A percentile compares a stretch with the other conserved stretches of the same genome.
These are phyloP conservation scores for Melanostoma scalare DNA, from an alignment of 2,888 invertebrate species.

Conservation along the genomic window DNA sequence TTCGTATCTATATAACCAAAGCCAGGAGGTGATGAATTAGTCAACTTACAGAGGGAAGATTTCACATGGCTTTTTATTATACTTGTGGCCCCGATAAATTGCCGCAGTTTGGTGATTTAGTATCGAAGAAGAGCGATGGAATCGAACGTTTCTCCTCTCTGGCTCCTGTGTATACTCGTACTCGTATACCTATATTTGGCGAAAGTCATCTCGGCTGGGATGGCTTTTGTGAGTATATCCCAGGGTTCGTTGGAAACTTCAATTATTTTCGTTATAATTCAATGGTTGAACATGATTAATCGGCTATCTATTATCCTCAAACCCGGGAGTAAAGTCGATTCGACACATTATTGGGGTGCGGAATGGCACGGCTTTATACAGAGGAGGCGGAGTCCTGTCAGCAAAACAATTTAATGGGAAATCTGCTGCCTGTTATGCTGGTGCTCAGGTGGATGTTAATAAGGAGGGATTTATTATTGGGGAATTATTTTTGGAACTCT, in stretches of 20 bases:
- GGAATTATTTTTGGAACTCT: slow-evolving; percentile 73
- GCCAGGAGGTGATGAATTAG: slow-evolving; percentile 70
- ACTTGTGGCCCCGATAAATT: slow-evolving; percentile 73
- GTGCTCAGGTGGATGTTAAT: slow-evolving; percentile 75
- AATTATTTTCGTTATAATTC: slow-evolving; percentile 76
- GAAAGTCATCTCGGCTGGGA: slow-evolving; percentile 2
- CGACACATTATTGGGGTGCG: slow-evolving; percentile 72
- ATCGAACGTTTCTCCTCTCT: slow-evolving; percentile 13
- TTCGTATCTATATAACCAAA: slow-evolving; percentile 8
- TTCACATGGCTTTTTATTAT: slow-evolving; percentile 72
- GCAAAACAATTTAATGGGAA: slow-evolving; percentile 67
- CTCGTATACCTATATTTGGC: slow-evolving; percentile 1
- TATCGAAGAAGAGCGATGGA: slow-evolving; percentile 69
- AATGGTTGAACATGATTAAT: slow-evolving; percentile 76
- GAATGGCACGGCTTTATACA: slow-evolving; percentile 30
- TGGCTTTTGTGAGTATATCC: slow-evolving; percentile 13
- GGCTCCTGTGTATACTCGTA: too few species aligned
- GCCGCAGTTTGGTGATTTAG: slow-evolving; percentile 73
- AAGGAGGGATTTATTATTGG: slow-evolving; percentile 76
- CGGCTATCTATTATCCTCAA: slow-evolving; percentile 72
- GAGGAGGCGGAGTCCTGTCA: slow-evolving; percentile 68
- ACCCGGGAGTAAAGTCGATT: slow-evolving; percentile 36
- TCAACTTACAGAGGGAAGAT: slow-evolving; percentile 62
- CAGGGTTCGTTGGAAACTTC: slow-evolving; percentile 60
- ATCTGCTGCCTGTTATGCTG: slow-evolving; percentile 22